Percentiles rank a stretch among this genome's conserved stretches.
Conservation (phyloP, 2,888 invertebrate species). For the Drosophila flavopinicola region DNA sequence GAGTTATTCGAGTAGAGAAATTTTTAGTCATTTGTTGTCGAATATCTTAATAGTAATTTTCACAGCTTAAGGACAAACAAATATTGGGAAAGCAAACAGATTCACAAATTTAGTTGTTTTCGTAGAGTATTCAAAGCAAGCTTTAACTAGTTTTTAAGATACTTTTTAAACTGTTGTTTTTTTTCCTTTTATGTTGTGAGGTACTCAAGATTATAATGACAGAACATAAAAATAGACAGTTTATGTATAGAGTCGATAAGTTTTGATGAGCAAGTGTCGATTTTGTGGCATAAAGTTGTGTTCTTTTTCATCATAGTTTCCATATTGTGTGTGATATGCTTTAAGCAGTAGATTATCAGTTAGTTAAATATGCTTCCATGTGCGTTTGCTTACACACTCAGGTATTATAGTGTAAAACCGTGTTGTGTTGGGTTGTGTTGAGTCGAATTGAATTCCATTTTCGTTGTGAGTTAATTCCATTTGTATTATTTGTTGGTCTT, state of each 20-base stretch:
- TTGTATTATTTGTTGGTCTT: slow-evolving; percentile 14
- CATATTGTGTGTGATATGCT: slow-evolving; percentile 18
- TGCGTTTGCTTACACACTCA: not conserved
- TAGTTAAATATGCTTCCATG: slow-evolving; percentile 12
- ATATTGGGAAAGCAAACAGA: too few species aligned
- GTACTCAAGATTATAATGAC: slow-evolving; percentile 2
- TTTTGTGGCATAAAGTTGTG: not conserved
- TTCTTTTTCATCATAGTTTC: too few species aligned
- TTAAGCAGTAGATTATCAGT: slow-evolving; percentile 14
- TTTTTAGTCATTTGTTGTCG: not conserved
- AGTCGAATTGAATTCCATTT: slow-evolving; percentile 9
- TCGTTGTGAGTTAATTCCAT: not conserved
- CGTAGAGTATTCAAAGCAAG: too few species aligned
- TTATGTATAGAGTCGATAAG: not conserved
- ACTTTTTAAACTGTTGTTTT: not conserved
- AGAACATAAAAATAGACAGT: not conserved
- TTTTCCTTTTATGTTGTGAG: not conserved
- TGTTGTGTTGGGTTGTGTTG: not conserved
- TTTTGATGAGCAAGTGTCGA: slow-evolving; percentile 38
- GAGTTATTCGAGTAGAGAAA: not conserved
- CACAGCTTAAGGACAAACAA: too few species aligned
- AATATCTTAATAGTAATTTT: too few species aligned
- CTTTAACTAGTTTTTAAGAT: not conserved
- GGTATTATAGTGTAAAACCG: slow-evolving; percentile 17
- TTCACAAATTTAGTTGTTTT: too few species aligned